phyloP scores from a whole-genome alignment of 2,888 invertebrate species.

The Formica aserva region DNA sequence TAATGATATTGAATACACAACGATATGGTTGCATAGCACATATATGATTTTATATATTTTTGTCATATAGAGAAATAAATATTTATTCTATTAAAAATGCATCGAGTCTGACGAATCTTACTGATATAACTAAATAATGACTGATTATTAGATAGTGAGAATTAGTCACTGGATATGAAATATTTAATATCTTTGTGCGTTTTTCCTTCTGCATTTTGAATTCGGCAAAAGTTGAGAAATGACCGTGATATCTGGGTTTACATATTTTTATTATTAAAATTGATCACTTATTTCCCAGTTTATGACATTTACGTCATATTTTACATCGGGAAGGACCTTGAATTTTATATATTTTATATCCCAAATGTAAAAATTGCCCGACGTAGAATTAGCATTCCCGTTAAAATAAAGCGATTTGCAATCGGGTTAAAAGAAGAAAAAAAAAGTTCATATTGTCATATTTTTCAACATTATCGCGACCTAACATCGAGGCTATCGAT shows the following conservation, averaged over 20 bases:
- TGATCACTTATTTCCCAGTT: slow-evolving; percentile 17
- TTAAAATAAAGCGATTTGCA: neutral
- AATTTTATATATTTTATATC: slow-evolving; percentile 2
- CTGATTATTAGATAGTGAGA: neutral
- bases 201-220: slow-evolving; percentile 26
- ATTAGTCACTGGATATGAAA: neutral
- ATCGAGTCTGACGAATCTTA: neutral
- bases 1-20: neutral
- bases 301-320: neutral
- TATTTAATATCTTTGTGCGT: slow-evolving; percentile 9
- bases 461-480: neutral
- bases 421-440: neutral
- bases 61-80: neutral
- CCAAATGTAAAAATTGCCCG: neutral
- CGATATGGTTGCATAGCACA: neutral
- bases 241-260: neutral
- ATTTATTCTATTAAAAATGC: neutral
- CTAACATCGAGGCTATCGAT: slow-evolving; percentile 32
- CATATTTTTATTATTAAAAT: slow-evolving; percentile 24
- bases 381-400: neutral
- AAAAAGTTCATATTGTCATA: neutral
- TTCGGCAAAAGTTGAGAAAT: slow-evolving; percentile 8
- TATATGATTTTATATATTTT: neutral
- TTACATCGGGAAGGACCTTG: neutral
- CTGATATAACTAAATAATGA: neutral